Percentiles rank a stretch among this genome's conserved stretches.
Conservation (phyloP, 2,888 invertebrate species). For the Achlya flavicornis region DNA sequence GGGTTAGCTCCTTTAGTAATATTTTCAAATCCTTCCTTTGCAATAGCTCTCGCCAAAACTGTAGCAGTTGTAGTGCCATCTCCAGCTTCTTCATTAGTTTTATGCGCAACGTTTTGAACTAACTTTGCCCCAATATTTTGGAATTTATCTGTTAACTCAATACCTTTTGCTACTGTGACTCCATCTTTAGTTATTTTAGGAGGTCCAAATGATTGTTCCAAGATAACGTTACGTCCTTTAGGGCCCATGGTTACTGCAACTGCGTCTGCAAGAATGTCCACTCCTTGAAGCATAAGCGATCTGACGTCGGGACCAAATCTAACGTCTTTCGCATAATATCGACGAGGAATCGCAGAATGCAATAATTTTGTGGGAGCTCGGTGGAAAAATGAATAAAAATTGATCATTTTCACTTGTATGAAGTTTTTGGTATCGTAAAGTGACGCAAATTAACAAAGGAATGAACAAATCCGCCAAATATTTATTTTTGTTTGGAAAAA, state of each 20-base stretch:
- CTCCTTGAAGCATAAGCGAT: conserved; percentile 97
- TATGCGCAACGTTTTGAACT: conserved; percentile 99
- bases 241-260: conserved; percentile 99
- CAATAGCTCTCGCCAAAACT: conserved; percentile 97
- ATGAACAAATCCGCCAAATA: conserved; percentile 20
- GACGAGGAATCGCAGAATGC: conserved; percentile 28
- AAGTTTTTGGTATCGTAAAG: conserved; percentile 8
- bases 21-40: conserved; percentile 98
- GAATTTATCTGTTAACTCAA: conserved; percentile 98
- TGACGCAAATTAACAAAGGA: conserved; percentile 23
- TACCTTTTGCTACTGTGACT: conserved; percentile 98
- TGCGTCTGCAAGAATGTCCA: conserved; percentile 98
- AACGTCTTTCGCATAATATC: conserved; percentile 94
- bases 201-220: conserved; percentile 99
- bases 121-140: conserved; percentile 99
- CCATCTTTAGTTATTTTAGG: conserved; percentile 99
- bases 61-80: conserved; percentile 99
- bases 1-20: conserved; percentile 98
- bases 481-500: background rate
- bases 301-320: conserved; percentile 98
- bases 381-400: conserved; percentile 31
- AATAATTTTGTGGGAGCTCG: conserved; percentile 27
- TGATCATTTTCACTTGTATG: conserved; percentile 47
- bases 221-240: conserved; percentile 98
- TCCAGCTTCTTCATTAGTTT: conserved; percentile 99